These are phyloP conservation scores for Maniola hyperantus DNA, from an alignment of 2,888 invertebrate species.

Conservation along the genomic window DNA sequence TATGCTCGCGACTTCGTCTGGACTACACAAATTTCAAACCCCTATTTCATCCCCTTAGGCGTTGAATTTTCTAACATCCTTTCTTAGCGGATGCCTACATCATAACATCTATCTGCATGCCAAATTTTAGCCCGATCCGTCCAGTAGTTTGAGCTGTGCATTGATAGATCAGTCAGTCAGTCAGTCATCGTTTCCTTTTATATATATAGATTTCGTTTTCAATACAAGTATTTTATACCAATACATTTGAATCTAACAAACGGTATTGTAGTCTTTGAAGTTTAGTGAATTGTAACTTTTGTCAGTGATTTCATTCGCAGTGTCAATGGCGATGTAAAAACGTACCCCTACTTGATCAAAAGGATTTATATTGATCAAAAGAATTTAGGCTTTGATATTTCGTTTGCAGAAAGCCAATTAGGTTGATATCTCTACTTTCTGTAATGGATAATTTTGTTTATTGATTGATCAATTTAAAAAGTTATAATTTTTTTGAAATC, in stretches of 20 bases:
- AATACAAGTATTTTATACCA: background rate
- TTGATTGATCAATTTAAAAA: background rate
- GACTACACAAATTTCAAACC: too few species aligned
- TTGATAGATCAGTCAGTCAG: too few species aligned
- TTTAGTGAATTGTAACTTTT: slow-evolving; percentile 9
- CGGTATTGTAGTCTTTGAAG: slow-evolving; percentile 3
- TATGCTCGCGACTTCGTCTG: too few species aligned
- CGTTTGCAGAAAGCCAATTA: slow-evolving; percentile 4
- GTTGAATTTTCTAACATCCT: too few species aligned
- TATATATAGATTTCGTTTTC: too few species aligned
- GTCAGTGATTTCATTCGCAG: background rate
- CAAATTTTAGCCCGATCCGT: too few species aligned
- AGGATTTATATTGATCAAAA: background rate
- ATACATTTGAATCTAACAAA: background rate
- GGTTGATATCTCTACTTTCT: background rate
- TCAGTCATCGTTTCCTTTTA: too few species aligned
- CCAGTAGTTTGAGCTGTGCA: too few species aligned
- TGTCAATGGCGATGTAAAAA: slow-evolving; percentile 2
- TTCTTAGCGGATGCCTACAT: too few species aligned
- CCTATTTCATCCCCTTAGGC: too few species aligned
- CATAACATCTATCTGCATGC: too few species aligned
- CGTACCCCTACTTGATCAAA: slow-evolving; percentile 2
- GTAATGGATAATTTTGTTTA: background rate
- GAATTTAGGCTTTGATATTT: background rate
- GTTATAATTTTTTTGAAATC: too few species aligned